Conservation (phyloP, 2,113 vertebrate genomes). For the Hylia prasina region DNA sequence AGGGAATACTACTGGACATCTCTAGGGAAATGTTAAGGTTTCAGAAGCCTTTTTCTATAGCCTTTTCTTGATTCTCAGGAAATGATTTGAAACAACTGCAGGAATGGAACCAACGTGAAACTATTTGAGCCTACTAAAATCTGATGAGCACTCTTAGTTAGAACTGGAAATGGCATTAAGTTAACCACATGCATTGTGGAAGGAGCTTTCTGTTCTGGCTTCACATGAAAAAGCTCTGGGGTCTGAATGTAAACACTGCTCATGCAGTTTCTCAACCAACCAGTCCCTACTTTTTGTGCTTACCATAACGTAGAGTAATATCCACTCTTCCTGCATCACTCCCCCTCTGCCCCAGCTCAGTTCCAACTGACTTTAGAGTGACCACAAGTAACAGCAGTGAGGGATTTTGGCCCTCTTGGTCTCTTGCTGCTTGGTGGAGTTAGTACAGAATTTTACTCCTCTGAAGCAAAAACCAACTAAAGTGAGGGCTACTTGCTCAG, state of each 20-base stretch:
- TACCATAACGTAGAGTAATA: neutral
- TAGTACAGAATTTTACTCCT: neutral
- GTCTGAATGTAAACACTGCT: neutral
- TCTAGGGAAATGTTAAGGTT: neutral
- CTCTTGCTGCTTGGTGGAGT: neutral
- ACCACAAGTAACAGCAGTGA: rapidly evolving
- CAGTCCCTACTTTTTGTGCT: neutral
- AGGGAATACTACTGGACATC: neutral
- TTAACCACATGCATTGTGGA: neutral
- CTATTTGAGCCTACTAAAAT: neutral
- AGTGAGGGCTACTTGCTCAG: neutral
- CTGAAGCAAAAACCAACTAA: neutral
- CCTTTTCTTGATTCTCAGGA: neutral
- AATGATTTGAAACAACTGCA: neutral
- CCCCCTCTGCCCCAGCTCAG: neutral
- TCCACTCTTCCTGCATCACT: neutral
- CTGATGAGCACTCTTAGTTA: neutral
- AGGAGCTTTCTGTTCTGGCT: neutral
- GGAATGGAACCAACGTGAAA: neutral
- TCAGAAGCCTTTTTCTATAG: neutral
- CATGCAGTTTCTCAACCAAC: neutral
- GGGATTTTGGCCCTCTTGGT: neutral
- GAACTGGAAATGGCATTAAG: neutral
- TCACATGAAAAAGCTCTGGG: neutral
- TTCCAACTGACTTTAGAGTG: neutral